Conservation (phyloP, 2,113 vertebrate species). For the Manacus vitellinus region DNA sequence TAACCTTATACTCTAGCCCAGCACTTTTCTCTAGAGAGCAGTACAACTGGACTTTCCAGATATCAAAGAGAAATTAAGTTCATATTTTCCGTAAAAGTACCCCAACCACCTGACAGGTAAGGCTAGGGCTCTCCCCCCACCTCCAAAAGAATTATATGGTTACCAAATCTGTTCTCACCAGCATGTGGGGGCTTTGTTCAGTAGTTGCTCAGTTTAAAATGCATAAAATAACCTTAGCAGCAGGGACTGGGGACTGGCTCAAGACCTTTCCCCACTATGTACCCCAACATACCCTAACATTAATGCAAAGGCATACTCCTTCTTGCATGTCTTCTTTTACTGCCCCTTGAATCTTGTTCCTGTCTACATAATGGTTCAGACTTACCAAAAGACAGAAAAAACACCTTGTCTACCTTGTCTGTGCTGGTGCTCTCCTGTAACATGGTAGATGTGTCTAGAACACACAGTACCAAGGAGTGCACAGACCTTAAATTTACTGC, state of each 20-base stretch:
- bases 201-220: background rate
- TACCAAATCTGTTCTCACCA: background rate
- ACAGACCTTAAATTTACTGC: background rate
- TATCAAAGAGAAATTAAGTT: background rate
- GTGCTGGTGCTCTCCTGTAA: background rate
- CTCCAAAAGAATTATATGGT: background rate
- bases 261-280: background rate
- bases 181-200: background rate
- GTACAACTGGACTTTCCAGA: background rate
- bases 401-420: background rate
- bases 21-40: background rate
- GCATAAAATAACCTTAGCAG: background rate
- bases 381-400: background rate
- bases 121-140: fast-evolving
- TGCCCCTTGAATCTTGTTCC: background rate
- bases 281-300: background rate
- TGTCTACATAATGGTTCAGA: background rate
- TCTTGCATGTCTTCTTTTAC: background rate
- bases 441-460: background rate
- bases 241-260: background rate
- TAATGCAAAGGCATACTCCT: background rate
- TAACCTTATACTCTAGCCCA: background rate
- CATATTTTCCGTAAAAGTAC: background rate
- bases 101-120: background rate
- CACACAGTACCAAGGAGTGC: background rate